Evolutionary conservation across 2,113 vertebrate species (phyloP), one percentile per base, ranked within the genome.

Genomic region (Chlamydotis undulata): DNA sequence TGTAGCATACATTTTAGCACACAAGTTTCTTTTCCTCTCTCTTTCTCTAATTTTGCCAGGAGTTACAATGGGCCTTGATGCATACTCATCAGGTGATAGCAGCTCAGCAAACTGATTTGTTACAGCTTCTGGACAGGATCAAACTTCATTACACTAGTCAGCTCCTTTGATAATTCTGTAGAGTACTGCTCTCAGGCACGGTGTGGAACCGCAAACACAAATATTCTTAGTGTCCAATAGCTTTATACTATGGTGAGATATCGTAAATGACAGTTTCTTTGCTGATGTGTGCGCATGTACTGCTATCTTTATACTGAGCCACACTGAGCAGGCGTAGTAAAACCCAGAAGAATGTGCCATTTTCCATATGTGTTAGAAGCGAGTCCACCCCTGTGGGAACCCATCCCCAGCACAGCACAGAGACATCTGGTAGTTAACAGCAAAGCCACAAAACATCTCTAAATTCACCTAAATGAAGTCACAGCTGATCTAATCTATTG

Each of bases 381-480:
- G 0, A 93, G 29, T 16, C 64, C 80, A 81, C 73, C 76, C 95
- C 69, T 95, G 35, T 43, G 65, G 60, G 61, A 96, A 65, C 73
- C 43, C 31, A 14, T 59, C 14, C 59, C 76, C 80, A 90, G 83
- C 56, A 89, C 41, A 71, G 55, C 60, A 64, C 28, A 31, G 50
- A 83, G 35, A 75, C 64, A 89, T 75, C 76, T 83, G 86, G 80
- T 49, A 86, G 76, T 43, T 80, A 94, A 90, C 43, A 86, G 64
- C 43, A 94, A 90, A 84, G 76, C 64, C 80, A 93, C 93, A 83
- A 90, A 83, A 90, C 71, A 74, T 88, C 60, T 85, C 53, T 69
- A 76, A 93, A 94, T 26, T 71, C 75, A 85, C 63, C 67, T 60
- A 93, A 90, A 90, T 70, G 90, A 90, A 94, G 75, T 41, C 50